phyloP scores from a whole-genome alignment of 2,888 invertebrate species.

The Acanthosepion pharaonis region DNA sequence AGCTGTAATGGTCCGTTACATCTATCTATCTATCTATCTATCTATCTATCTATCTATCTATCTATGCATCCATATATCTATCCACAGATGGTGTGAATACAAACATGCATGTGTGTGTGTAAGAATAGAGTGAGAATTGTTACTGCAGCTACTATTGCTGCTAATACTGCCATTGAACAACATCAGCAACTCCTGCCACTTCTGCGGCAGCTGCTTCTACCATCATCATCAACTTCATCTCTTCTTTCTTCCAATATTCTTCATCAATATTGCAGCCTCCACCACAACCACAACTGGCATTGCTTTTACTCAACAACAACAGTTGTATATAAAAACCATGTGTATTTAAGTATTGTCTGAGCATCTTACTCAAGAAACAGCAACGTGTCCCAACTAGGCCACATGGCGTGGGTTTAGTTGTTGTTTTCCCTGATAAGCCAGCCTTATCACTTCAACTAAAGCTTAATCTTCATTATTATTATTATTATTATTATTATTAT shows the following conservation, averaged over 20 bases:
- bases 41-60: not conserved
- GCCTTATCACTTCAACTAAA: not conserved
- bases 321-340: not conserved
- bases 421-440: not conserved
- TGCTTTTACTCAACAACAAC: not conserved
- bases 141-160: not conserved
- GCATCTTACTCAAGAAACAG: not conserved
- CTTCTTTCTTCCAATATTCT: not conserved
- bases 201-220: not conserved
- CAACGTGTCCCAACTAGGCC: not conserved
- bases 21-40: not conserved
- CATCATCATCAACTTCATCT: not conserved
- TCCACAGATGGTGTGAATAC: too few species aligned
- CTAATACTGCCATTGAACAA: not conserved
- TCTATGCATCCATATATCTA: too few species aligned
- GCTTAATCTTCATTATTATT: not conserved
- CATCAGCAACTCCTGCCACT: not conserved
- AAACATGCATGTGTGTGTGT: not conserved
- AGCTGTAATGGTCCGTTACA: not conserved
- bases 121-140: not conserved
- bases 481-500: not conserved
- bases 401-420: not conserved
- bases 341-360: not conserved
- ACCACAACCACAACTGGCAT: not conserved
- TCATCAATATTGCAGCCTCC: conserved; percentile 4